Evolutionary conservation across 1,140 invertebrate genomes (phyloP).

Genomic region (Tyrophagus putrescentiae): DNA sequence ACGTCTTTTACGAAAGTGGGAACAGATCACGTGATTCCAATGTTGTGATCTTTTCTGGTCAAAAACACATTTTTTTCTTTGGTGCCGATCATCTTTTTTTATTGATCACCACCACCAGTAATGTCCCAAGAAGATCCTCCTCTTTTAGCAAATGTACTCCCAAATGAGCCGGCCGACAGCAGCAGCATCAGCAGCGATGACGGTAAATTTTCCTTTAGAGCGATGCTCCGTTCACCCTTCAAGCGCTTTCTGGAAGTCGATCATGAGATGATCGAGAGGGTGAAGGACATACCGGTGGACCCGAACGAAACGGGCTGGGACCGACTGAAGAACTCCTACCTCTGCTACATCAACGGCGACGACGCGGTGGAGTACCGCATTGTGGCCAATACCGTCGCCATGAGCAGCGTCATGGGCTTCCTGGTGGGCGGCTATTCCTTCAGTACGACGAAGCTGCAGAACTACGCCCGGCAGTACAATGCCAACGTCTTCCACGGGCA

Average conservation of each 20-base stretch:
- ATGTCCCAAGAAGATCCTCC: no score
- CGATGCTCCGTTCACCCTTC: no score
- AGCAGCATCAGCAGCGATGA: no score
- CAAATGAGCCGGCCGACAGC: no score
- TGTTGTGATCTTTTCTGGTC: no score
- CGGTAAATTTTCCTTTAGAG: no score
- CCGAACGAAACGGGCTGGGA: constrained; percentile 14
- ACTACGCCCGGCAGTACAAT: constrained; percentile 18
- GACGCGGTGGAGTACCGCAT: constrained; percentile 1
- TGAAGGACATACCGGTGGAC: neutral
- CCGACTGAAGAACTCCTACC: neutral
- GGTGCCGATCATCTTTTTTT: no score
- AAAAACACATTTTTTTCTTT: no score
- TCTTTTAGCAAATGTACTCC: no score
- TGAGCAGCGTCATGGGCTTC: neutral
- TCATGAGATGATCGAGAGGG: neutral
- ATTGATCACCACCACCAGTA: no score
- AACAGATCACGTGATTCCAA: no score
- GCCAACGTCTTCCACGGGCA: constrained; percentile 14
- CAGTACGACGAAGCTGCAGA: neutral
- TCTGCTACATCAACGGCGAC: neutral
- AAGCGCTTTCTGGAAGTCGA: neutral
- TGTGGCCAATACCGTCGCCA: neutral
- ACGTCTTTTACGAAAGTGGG: no score
- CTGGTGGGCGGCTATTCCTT: neutral